Base-by-base conservation (phyloP, 1,140 invertebrate species). In the Spodoptera litura region DNA sequence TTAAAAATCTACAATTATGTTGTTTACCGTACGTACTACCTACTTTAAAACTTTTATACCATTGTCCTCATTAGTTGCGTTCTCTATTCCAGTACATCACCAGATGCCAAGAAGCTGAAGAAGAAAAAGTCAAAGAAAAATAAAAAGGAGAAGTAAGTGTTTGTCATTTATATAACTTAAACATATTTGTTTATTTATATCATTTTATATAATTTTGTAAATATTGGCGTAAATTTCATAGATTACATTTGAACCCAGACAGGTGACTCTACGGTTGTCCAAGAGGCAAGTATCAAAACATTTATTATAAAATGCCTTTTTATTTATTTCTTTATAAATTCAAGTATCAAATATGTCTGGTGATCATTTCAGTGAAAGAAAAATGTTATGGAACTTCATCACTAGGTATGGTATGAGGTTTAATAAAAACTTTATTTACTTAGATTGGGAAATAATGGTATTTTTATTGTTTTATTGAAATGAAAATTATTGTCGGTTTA, bases 71-170 rank as follows among this genome's bases (percentile, higher is more conserved):
- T 12, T 66, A 4, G 12, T 5, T 20, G 4, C 11, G 6, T 38
- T 12, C n/a, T 56, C 13, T 56, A 80, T 95, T 95, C 0, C 89
- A 96, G 96, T 84, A 93, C 94, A 73, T 96, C 96, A 85, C 96
- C 96, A 82, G 96, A 96, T 87, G 93, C 94, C 13, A 96, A 96
- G 85, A 96, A 96, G 88, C 93, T 95, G 44, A 96, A 96, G 85
- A 96, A 96, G 94, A 96, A 96, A 89, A 96, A 96, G 88, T 96
- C 96, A 0, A 96, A 96, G 88, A 96, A 96, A 87, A 95, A 95
- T 83, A 96, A 96, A 89, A 96, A 96, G 94, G 96, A 96, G 81
- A 96, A 96, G 96, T 96, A 95, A 95, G 92, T 91, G 74, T 15
- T 79, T 73, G 77, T 35, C 20, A 27, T 78, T 77, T 58, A 77